Percentiles rank a stretch among this genome's conserved stretches.
phyloP scores from a whole-genome alignment of 2,888 invertebrate species.

The Junonia oenone region DNA sequence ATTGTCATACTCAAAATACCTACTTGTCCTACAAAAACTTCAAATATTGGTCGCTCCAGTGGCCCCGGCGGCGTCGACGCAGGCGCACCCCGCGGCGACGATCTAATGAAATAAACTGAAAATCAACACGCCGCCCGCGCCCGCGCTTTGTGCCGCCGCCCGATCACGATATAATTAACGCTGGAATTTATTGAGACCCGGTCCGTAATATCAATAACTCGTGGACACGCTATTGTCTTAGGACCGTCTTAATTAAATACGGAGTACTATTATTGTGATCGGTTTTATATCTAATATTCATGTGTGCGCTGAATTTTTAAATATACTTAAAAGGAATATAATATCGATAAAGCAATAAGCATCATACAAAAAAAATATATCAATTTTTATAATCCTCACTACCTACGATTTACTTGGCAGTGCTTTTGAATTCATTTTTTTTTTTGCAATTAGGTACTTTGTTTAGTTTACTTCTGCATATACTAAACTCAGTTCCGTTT shows the following conservation, averaged over 20 bases:
- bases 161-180: constrained; percentile 70
- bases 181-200: constrained; percentile 63
- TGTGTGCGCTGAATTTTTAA: neutral
- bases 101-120: constrained; percentile 81
- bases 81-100: constrained; percentile 67
- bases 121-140: constrained; percentile 63
- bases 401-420: no score
- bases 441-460: no score
- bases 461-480: no score
- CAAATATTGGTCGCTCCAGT: constrained; percentile 40
- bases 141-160: constrained; percentile 40
- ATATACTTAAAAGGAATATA: no score
- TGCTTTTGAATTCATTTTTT: no score
- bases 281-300: neutral
- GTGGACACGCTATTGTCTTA: constrained; percentile 56
- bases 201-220: constrained; percentile 47
- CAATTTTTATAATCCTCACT: no score
- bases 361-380: no score
- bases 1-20: neutral
- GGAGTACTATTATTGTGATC: constrained; percentile 7
- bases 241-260: constrained; percentile 32
- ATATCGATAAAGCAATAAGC: no score
- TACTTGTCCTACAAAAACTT: neutral
- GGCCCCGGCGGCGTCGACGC: constrained; percentile 43
- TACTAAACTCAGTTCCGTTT: no score